Percentiles rank a stretch among this genome's conserved stretches.
phyloP scores from a whole-genome alignment of 2,797 vertebrate genomes.

The Enteromius viviparus region DNA sequence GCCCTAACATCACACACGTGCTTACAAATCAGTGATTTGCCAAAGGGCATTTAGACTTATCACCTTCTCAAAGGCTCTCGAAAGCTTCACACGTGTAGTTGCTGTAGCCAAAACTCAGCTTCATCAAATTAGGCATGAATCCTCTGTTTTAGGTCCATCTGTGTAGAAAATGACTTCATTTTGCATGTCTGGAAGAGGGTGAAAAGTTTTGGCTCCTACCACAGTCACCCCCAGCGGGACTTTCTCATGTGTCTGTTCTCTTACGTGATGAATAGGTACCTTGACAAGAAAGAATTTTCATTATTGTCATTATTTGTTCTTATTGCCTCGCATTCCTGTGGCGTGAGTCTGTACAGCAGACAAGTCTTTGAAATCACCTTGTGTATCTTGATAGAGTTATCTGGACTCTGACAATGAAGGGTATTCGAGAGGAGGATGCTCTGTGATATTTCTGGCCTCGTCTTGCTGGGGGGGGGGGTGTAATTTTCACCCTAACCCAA shows the following conservation, averaged over 20 bases:
- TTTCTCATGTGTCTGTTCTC: conserved; percentile 45
- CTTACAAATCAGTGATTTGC: conserved; percentile 36
- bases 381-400: conserved; percentile 64
- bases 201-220: conserved; percentile 44
- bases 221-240: conserved; percentile 49
- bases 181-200: conserved; percentile 66
- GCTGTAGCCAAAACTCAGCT: conserved; percentile 24
- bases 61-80: conserved; percentile 49
- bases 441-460: conserved; percentile 60
- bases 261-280: conserved; percentile 62
- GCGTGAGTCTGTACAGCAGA: conserved; percentile 58
- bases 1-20: conserved; percentile 37
- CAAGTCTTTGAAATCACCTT: conserved; percentile 56
- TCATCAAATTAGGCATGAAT: conserved; percentile 24
- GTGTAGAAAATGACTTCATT: conserved; percentile 70
- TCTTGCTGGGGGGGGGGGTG: conserved; percentile 36
- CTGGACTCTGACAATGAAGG: conserved; percentile 59
- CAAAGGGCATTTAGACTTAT: conserved; percentile 54
- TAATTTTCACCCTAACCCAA: conserved; percentile 29
- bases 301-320: conserved; percentile 65
- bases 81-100: conserved; percentile 40
- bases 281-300: conserved; percentile 60
- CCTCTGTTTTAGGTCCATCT: conserved; percentile 45
- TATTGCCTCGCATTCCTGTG: conserved; percentile 66
- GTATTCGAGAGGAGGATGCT: conserved; percentile 53